Percentiles rank a stretch among this genome's conserved stretches.
Conservation (phyloP, 2,113 vertebrate species). For the Anas platyrhynchos region DNA sequence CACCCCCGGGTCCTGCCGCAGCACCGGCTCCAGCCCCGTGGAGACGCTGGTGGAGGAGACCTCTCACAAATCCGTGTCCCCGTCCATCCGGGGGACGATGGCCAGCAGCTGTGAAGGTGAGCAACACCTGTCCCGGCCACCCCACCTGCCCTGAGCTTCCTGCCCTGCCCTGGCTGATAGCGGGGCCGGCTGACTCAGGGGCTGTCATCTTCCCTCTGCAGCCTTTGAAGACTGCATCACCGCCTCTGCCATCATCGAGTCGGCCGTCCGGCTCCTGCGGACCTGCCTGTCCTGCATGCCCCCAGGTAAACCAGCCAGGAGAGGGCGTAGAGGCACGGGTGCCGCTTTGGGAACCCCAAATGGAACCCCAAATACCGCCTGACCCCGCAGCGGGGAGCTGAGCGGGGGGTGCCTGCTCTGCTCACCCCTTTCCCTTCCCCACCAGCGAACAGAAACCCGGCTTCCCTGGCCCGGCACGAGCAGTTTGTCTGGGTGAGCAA, state of each 20-base stretch:
- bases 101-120: conserved; percentile 93
- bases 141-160: not conserved
- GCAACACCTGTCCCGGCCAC: not conserved
- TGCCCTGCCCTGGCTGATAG: conserved; percentile 17
- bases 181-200: not conserved
- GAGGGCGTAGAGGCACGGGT: not conserved
- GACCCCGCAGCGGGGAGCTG: not conserved
- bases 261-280: conserved; percentile 85
- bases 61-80: conserved; percentile 85
- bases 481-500: conserved; percentile 97
- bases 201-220: conserved; percentile 51
- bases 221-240: conserved; percentile 90
- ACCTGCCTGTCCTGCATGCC: conserved; percentile 93
- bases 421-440: not conserved
- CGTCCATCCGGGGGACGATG: conserved; percentile 86
- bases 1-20: conserved; percentile 72
- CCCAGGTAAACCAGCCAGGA: conserved; percentile 78
- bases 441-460: conserved; percentile 88
- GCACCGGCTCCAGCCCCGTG: conserved; percentile 77
- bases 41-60: conserved; percentile 91
- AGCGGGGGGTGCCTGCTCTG: not conserved
- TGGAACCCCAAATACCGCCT: not conserved
- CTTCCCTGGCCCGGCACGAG: conserved; percentile 87
- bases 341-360: not conserved
- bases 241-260: conserved; percentile 86